phyloP scores from a whole-genome alignment of 2,888 invertebrate genomes.

The Cistogaster globosa region DNA sequence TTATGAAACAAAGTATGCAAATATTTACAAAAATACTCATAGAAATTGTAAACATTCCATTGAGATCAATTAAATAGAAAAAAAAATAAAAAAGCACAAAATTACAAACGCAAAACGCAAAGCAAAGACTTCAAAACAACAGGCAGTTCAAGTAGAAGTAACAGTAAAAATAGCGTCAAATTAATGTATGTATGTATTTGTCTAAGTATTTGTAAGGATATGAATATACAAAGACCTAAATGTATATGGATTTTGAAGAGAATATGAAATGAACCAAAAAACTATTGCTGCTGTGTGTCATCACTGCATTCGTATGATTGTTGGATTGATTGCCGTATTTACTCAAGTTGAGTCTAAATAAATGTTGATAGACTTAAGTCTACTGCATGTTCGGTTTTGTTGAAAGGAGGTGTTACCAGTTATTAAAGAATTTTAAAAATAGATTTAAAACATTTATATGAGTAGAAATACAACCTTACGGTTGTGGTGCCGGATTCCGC shows the following conservation, averaged over 20 bases:
- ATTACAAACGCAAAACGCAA: slow-evolving; percentile 28
- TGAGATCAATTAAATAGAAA: slow-evolving; percentile 69
- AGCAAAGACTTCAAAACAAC: background rate
- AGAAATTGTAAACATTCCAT: slow-evolving; percentile 72
- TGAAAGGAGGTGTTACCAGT: background rate
- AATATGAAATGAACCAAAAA: slow-evolving; percentile 31
- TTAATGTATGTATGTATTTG: background rate
- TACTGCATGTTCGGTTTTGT: background rate
- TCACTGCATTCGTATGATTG: slow-evolving; percentile 16
- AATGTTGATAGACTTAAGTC: slow-evolving; percentile 39
- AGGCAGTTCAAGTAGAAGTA: background rate
- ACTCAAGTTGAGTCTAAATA: slow-evolving; percentile 45
- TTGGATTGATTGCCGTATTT: slow-evolving; percentile 38
- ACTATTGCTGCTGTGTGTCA: slow-evolving; percentile 1
- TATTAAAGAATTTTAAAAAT: no score
- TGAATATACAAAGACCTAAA: background rate
- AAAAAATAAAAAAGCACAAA: slow-evolving; percentile 40
- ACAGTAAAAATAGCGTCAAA: slow-evolving; percentile 5
- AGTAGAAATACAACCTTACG: no score
- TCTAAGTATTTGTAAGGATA: slow-evolving; percentile 10
- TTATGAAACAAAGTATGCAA: slow-evolving; percentile 78
- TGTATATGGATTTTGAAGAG: slow-evolving; percentile 5
- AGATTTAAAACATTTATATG: no score
- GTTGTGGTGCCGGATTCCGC: no score
- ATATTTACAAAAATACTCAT: slow-evolving; percentile 67